Conservation (phyloP, 2,888 invertebrate genomes). For the Ephialtes manifestator region DNA sequence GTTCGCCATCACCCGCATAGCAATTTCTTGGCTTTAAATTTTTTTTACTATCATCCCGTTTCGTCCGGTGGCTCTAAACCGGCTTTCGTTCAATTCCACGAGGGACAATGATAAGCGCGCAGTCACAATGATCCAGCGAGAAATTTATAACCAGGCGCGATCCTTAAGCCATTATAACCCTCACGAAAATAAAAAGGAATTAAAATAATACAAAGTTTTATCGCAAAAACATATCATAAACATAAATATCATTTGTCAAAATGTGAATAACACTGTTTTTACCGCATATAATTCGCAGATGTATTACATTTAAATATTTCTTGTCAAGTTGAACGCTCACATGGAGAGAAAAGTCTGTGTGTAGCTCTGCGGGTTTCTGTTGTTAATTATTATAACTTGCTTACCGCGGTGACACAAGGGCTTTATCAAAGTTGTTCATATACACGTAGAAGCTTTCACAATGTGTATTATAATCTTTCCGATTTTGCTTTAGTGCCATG, state of each 20-base stretch:
- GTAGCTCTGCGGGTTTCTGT: too few species aligned
- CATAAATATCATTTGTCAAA: neutral
- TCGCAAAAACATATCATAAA: neutral
- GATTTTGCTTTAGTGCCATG: too few species aligned
- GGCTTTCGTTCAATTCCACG: constrained; percentile 17
- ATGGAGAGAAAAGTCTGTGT: too few species aligned
- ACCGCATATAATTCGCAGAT: neutral
- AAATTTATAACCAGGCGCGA: constrained; percentile 43
- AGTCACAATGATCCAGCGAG: constrained; percentile 39
- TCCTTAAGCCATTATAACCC: neutral
- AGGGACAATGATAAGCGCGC: constrained; percentile 39
- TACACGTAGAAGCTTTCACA: too few species aligned
- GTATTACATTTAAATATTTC: neutral
- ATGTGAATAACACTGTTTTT: neutral
- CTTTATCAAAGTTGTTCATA: too few species aligned
- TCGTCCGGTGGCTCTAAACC: neutral
- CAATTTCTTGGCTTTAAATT: constrained; percentile 34
- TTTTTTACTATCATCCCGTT: constrained; percentile 27
- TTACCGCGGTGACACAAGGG: too few species aligned
- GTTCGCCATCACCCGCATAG: constrained; percentile 16
- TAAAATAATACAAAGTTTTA: neutral
- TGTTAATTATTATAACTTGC: too few species aligned
- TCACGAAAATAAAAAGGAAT: neutral
- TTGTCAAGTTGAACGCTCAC: too few species aligned
- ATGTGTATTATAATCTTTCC: too few species aligned